Evolutionary conservation across 1,140 invertebrate species (phyloP), one percentile per base, ranked within the genome.

Genomic region (Temnothorax curvispinosus): DNA sequence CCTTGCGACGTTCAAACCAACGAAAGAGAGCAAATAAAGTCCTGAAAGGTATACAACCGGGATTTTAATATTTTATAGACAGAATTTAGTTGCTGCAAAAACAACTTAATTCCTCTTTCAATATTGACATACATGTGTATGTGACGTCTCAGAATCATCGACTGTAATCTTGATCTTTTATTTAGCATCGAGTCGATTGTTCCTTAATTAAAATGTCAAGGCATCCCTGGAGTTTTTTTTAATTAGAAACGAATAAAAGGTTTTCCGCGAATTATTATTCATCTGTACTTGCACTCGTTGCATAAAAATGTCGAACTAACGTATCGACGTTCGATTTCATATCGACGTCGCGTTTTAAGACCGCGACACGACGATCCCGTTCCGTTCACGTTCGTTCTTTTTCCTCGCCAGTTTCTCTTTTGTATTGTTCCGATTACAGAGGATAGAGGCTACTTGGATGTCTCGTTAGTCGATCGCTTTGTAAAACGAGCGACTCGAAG

Each of bases 121-220:
- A 27, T 18, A 21, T 60, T 38, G 56, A 21, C 9, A 9, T 47
- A 11, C 3, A 35, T 27, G 6, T 41, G 38, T 41, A 3, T 15
- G 7, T 15, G 35, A 54, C 41, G 2, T 69, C 27, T 27, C 77
- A 15, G 38, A 41, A 44, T 0, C 35, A 6, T 15, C 35, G 76
- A 52, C 6, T 38, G n/a, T 2, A 54, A 38, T 67, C 35, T 15
- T 38, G 44, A 8, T 50, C n/a, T 62, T 18, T 13, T n/a, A 15
- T 11, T 38, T n/a, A 8, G 3, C 54, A 32, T 21, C n/a, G 38
- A 7, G 32, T 15, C 35, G 35, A 81, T 41, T n/a, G 35, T 32
- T 18, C 15, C 47, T 81, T 81, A 47, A 81, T 81, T 81, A 71
- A 81, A 81, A 81, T 21, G 65, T 81, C 78, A 47, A 18, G 21